These are phyloP conservation scores for Tetramorium bicarinatum DNA, from an alignment of 2,888 invertebrate species.

Conservation along the genomic window DNA sequence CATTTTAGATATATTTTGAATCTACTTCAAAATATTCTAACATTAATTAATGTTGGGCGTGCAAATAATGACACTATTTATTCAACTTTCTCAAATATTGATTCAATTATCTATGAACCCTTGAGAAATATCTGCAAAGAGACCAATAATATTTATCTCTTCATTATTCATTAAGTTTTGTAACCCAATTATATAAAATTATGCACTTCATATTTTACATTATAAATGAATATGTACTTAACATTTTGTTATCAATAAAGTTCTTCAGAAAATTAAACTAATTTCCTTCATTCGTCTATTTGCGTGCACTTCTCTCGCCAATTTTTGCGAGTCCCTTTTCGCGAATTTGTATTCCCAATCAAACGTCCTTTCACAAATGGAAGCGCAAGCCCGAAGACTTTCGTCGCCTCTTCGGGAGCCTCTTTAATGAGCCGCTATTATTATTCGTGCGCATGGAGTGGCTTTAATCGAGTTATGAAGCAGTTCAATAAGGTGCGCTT, in stretches of 20 bases:
- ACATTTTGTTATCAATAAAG: background rate
- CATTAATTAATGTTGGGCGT: background rate
- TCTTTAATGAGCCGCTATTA: conserved; percentile 51
- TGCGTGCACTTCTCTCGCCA: background rate
- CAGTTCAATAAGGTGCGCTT: conserved; percentile 42
- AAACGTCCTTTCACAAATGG: conserved; percentile 40
- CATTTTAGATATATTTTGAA: background rate
- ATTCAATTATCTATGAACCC: background rate
- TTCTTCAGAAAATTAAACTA: background rate
- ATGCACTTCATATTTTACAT: background rate
- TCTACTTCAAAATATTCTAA: background rate
- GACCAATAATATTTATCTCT: background rate
- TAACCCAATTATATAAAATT: background rate
- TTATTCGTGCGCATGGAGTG: conserved; percentile 48
- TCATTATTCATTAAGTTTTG: background rate
- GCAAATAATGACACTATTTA: background rate
- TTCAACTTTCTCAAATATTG: background rate
- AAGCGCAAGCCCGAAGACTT: conserved; percentile 37
- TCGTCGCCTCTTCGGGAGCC: conserved; percentile 17
- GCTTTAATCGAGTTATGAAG: conserved; percentile 51
- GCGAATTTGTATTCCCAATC: conserved; percentile 36
- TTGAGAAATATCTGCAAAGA: background rate
- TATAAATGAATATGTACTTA: background rate
- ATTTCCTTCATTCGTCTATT: conserved; percentile 17
- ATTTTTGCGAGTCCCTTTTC: conserved; percentile 11